These are phyloP conservation scores for Parascotia fuliginaria DNA, from an alignment of 2,888 invertebrate species.

Conservation along the genomic window DNA sequence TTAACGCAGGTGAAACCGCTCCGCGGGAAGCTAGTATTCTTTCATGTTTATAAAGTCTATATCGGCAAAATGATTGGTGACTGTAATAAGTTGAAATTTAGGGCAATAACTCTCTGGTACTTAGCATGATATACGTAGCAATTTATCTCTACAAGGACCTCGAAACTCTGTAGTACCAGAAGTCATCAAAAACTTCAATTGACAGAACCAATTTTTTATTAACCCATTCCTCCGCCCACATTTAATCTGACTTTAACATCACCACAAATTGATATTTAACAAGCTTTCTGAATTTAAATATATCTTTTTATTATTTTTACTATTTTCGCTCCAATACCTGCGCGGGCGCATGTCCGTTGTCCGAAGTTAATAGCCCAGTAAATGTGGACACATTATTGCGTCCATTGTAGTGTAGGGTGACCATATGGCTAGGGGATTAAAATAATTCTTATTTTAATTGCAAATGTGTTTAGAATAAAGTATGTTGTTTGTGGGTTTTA, in stretches of 20 bases:
- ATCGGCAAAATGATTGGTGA: too few relatives aligned
- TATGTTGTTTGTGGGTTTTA: conserved; percentile 5
- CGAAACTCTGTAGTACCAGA: too few relatives aligned
- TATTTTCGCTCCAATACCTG: conserved; percentile 56
- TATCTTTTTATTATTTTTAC: conserved; percentile 31
- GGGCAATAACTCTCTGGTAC: too few relatives aligned
- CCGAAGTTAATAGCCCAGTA: conserved; percentile 67
- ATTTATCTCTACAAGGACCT: too few relatives aligned
- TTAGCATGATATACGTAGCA: too few relatives aligned
- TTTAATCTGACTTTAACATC: conserved; percentile 22
- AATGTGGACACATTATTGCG: conserved; percentile 67
- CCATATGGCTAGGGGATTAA: conserved; percentile 43
- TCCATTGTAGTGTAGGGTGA: conserved; percentile 49
- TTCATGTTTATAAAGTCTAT: too few relatives aligned
- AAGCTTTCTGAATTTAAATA: conserved; percentile 26
- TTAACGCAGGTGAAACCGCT: too few relatives aligned
- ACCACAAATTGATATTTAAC: conserved; percentile 42
- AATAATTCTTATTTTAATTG: conserved; percentile 30
- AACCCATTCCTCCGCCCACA: conserved; percentile 12
- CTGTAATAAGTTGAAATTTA: too few relatives aligned
- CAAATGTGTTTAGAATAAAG: conserved; percentile 18
- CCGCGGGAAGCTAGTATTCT: too few relatives aligned
- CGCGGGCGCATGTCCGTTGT: conserved; percentile 48
- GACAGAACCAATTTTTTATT: too few relatives aligned
- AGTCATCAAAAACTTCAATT: too few relatives aligned